Evolutionary conservation across 1,140 invertebrate species (phyloP).

Genomic region (Phenacoccus solenopsis): DNA sequence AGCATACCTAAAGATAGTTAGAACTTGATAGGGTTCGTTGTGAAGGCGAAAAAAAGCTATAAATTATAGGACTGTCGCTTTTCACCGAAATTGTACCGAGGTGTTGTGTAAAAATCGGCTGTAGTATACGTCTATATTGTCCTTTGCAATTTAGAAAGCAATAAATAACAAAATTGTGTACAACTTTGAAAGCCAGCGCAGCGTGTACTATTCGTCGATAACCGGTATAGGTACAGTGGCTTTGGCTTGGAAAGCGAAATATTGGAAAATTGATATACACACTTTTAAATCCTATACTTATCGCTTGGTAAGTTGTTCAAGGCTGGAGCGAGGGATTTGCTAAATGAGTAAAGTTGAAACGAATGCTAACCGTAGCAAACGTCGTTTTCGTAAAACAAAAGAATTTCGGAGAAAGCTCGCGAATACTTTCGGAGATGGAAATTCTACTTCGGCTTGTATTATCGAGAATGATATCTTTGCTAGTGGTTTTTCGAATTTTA

Average conservation of each 20-base stretch:
- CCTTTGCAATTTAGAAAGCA: background rate
- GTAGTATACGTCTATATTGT: background rate
- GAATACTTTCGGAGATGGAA: too few relatives aligned
- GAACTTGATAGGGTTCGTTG: too few relatives aligned
- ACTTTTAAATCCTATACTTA: too few relatives aligned
- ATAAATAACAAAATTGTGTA: background rate
- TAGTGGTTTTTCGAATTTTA: background rate
- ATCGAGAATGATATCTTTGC: background rate
- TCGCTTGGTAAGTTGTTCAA: too few relatives aligned
- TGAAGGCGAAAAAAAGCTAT: background rate
- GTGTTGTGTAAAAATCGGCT: background rate
- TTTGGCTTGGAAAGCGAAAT: background rate
- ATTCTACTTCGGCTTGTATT: background rate
- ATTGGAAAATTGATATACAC: background rate
- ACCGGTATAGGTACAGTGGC: background rate
- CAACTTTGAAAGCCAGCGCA: background rate
- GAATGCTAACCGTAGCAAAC: too few relatives aligned
- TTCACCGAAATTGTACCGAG: background rate
- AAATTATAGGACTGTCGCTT: background rate
- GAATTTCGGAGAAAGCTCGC: too few relatives aligned
- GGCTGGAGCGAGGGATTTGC: too few relatives aligned
- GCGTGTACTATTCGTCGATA: background rate
- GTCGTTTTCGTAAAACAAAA: too few relatives aligned
- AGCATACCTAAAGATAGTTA: too few relatives aligned
- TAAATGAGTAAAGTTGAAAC: too few relatives aligned